A percentile compares a stretch with the other conserved stretches of the same genome.
These are phyloP conservation scores for Dynastes grantii DNA, from an alignment of 2,888 invertebrate species.

Conservation along the genomic window DNA sequence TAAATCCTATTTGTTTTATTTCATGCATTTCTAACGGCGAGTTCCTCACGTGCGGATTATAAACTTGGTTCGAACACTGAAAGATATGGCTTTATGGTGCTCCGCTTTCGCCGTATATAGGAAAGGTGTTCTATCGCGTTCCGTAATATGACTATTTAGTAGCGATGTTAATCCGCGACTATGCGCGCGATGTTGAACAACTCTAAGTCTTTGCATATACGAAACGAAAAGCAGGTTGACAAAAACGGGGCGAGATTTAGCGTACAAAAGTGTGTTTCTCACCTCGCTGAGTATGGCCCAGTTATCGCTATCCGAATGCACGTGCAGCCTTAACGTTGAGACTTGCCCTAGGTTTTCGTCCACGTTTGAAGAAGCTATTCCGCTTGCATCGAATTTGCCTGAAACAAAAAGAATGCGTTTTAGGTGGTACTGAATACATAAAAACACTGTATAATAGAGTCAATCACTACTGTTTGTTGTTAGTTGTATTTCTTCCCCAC, in stretches of 20 bases:
- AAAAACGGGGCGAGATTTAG: neutral
- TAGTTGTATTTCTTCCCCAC: too few relatives aligned
- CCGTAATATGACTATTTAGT: constrained; percentile 6
- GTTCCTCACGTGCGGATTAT: neutral
- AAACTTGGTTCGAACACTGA: neutral
- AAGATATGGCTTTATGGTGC: constrained; percentile 20
- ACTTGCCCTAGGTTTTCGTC: constrained; percentile 80
- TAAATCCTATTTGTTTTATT: neutral
- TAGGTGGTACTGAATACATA: too few relatives aligned
- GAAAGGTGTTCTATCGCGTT: neutral
- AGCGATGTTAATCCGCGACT: neutral
- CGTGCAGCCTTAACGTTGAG: constrained; percentile 81
- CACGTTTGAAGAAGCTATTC: constrained; percentile 83
- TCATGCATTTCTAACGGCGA: neutral
- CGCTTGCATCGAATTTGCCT: constrained; percentile 85
- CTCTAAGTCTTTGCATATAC: neutral
- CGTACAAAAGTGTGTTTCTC: constrained; percentile 61
- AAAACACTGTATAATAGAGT: too few relatives aligned
- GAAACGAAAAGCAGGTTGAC: neutral
- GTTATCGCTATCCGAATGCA: constrained; percentile 85
- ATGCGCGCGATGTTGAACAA: neutral
- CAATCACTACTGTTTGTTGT: too few relatives aligned
- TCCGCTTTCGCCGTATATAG: neutral
- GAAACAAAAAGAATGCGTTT: constrained; percentile 56
- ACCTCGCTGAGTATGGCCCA: constrained; percentile 96